phyloP scores from a whole-genome alignment of 2,888 invertebrate genomes.

The Epiblema foenella region DNA sequence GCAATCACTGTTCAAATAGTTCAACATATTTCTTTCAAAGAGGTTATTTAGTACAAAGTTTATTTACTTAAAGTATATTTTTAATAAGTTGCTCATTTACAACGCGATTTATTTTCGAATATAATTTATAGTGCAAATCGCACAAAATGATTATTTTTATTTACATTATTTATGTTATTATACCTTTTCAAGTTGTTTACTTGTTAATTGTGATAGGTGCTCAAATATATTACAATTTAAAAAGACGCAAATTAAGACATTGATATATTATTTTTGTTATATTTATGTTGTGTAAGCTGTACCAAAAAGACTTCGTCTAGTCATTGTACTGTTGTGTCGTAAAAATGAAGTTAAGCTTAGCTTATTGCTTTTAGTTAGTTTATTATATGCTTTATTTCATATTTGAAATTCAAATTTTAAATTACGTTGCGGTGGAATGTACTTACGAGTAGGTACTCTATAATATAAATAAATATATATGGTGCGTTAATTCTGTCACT shows the following conservation, averaged over 20 bases:
- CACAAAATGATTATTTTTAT: slow-evolving; percentile 29
- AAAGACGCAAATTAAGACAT: slow-evolving; percentile 31
- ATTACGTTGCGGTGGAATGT: background rate
- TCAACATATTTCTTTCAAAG: background rate
- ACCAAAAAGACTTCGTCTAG: slow-evolving; percentile 35
- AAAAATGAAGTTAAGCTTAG: background rate
- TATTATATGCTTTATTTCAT: background rate
- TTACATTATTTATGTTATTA: slow-evolving; percentile 21
- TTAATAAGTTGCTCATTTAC: slow-evolving; percentile 30
- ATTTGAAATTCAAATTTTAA: background rate
- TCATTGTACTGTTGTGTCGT: slow-evolving; percentile 28
- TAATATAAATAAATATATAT: background rate
- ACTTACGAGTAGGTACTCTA: background rate
- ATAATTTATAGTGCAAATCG: slow-evolving; percentile 19
- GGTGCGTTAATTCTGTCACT: background rate
- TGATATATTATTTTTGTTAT: slow-evolving; percentile 10
- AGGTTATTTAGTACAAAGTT: slow-evolving; percentile 29
- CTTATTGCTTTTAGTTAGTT: background rate
- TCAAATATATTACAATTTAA: slow-evolving; percentile 9
- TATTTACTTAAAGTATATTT: slow-evolving; percentile 32
- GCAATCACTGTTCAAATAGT: no score
- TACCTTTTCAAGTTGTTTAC: slow-evolving; percentile 1
- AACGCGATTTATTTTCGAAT: slow-evolving; percentile 29
- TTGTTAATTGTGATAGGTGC: slow-evolving; percentile 12
- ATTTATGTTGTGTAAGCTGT: slow-evolving; percentile 24